Evolutionary conservation across 2,888 invertebrate species (phyloP).

Genomic region (Amphipoea oculea): DNA sequence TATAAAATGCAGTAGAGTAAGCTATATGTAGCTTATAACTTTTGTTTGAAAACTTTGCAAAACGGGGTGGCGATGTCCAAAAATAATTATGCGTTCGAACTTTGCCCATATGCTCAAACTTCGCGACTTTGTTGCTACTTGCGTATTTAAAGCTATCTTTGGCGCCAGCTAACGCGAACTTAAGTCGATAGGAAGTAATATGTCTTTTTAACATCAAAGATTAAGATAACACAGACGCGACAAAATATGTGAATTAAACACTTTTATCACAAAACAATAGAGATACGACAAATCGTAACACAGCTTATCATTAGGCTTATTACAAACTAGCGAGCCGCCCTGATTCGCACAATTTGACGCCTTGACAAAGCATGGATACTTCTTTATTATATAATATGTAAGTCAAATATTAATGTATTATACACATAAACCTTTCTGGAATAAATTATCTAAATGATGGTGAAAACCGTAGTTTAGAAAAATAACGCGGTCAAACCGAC

Average conservation of each 20-base stretch:
- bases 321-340: neutral
- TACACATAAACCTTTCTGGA: neutral
- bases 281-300: conserved; percentile 29
- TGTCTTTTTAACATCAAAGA: conserved; percentile 25
- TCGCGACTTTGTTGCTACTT: no score
- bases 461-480: neutral
- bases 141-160: neutral
- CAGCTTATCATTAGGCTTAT: conserved; percentile 23
- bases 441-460: neutral
- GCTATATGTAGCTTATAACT: neutral
- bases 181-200: neutral
- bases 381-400: neutral
- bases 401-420: neutral
- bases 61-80: neutral
- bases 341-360: neutral
- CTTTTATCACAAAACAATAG: conserved; percentile 11
- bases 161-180: neutral
- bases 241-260: conserved; percentile 29
- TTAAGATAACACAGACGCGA: conserved; percentile 12
- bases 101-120: neutral
- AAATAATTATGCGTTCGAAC: neutral
- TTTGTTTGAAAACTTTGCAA: neutral
- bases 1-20: no score
- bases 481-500: neutral
- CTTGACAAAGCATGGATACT: neutral